Evolutionary conservation across 2,888 invertebrate species (phyloP).

Genomic region (Gastracanthus pulcherrimus): DNA sequence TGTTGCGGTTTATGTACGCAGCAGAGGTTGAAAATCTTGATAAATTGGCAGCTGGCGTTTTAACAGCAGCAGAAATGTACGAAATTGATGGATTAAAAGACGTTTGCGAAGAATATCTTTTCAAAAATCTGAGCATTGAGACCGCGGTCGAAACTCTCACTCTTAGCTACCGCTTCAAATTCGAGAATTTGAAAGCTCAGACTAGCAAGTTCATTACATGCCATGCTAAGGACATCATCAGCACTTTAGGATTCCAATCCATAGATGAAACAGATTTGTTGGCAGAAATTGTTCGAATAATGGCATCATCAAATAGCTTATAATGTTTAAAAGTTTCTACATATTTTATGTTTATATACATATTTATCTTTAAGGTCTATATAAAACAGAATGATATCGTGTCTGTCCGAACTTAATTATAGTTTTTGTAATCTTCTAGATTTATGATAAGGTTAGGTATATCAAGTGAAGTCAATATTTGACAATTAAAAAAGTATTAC

Average conservation of each 20-base stretch:
- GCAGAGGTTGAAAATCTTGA: constrained; percentile 97
- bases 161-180: constrained; percentile 97
- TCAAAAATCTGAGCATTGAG: constrained; percentile 95
- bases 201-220: constrained; percentile 99
- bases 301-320: background rate
- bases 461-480: too few relatives aligned
- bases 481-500: too few relatives aligned
- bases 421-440: too few relatives aligned
- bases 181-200: constrained; percentile 98
- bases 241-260: constrained; percentile 97
- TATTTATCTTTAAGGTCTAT: too few relatives aligned
- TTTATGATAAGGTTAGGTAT: too few relatives aligned
- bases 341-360: too few relatives aligned
- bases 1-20: constrained; percentile 98
- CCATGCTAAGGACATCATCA: constrained; percentile 99
- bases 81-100: constrained; percentile 98
- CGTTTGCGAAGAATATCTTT: constrained; percentile 98
- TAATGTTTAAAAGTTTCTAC: background rate
- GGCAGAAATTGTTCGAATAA: background rate
- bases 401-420: too few relatives aligned
- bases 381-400: too few relatives aligned
- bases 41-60: constrained; percentile 98
- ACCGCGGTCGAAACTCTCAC: constrained; percentile 98
- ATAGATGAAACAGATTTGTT: constrained; percentile 83
- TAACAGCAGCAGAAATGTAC: constrained; percentile 99